phyloP scores from a whole-genome alignment of 2,888 invertebrate genomes.

The Anthophora plumipes region DNA sequence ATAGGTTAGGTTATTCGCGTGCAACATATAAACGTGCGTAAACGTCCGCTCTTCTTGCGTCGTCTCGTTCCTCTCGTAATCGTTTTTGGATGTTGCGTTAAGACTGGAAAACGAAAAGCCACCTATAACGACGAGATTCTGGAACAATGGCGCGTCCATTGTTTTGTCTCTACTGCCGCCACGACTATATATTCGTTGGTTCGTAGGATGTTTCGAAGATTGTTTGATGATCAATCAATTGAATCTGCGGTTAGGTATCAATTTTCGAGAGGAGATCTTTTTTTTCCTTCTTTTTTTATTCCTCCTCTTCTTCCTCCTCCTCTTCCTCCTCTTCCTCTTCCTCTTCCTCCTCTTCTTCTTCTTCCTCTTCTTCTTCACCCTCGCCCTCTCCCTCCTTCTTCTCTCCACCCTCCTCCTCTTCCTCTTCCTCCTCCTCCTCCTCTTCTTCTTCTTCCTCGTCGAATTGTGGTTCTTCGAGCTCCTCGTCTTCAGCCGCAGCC shows the following conservation, averaged over 20 bases:
- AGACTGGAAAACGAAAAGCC: constrained; percentile 35
- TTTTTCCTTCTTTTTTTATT: constrained; percentile 37
- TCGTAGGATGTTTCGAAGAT: constrained; percentile 60
- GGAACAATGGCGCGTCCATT: constrained; percentile 46
- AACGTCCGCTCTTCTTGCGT: constrained; percentile 3
- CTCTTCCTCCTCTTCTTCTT: constrained; percentile 82
- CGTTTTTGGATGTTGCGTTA: constrained; percentile 9
- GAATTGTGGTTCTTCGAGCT: constrained; percentile 88
- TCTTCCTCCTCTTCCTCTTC: constrained; percentile 80
- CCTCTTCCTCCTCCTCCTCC: constrained; percentile 89
- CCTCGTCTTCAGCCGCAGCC: constrained; percentile 90
- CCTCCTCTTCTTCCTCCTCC: constrained; percentile 64
- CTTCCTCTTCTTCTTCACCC: constrained; percentile 82
- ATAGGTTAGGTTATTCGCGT: constrained; percentile 29
- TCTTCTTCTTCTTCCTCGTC: constrained; percentile 91
- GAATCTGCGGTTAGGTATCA: constrained; percentile 53
- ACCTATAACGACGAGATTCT: constrained; percentile 51
- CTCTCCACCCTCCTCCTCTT: constrained; percentile 86
- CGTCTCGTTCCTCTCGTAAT: constrained; percentile 18
- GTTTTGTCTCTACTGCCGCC: constrained; percentile 57
- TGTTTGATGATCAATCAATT: constrained; percentile 58
- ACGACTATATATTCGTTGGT: constrained; percentile 62
- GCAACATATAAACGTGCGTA: constrained; percentile 25
- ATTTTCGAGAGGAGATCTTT: constrained; percentile 36
- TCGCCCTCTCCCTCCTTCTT: no score